Conservation (phyloP, 2,888 invertebrate species). For the Chloromyia formosa region DNA sequence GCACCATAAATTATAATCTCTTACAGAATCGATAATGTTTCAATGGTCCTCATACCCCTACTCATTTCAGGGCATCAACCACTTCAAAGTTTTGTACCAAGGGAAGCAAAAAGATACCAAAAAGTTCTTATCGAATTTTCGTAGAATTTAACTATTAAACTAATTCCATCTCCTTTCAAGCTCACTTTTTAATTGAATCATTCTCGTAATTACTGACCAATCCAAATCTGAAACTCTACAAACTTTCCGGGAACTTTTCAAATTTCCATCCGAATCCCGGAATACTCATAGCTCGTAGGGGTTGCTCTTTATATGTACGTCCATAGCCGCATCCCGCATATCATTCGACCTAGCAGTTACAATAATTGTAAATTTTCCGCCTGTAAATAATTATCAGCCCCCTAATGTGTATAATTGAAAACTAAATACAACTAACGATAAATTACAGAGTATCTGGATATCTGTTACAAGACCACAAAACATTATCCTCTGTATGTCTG, state of each 20-base stretch:
- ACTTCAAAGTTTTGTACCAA: too few species aligned
- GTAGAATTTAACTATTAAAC: too few species aligned
- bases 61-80: too few species aligned
- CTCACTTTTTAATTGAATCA: background rate
- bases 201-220: background rate
- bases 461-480: constrained; percentile 36
- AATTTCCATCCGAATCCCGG: background rate
- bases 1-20: too few species aligned
- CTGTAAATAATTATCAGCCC: constrained; percentile 33
- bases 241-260: background rate
- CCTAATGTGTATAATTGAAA: constrained; percentile 35
- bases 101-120: too few species aligned
- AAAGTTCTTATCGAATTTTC: too few species aligned
- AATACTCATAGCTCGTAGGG: background rate
- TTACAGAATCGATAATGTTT: too few species aligned
- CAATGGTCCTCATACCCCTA: too few species aligned
- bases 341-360: background rate
- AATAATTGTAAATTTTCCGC: constrained; percentile 31
- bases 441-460: constrained; percentile 22
- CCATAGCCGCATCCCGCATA: background rate
- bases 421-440: constrained; percentile 32
- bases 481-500: constrained; percentile 19
- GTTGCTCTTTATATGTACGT: background rate
- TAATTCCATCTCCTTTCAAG: too few species aligned
- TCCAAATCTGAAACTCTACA: background rate